A percentile compares a stretch with the other conserved stretches of the same genome.
These are phyloP conservation scores for Artibeus jamaicensis DNA, from an alignment of 2,797 vertebrate species.

Conservation along the genomic window DNA sequence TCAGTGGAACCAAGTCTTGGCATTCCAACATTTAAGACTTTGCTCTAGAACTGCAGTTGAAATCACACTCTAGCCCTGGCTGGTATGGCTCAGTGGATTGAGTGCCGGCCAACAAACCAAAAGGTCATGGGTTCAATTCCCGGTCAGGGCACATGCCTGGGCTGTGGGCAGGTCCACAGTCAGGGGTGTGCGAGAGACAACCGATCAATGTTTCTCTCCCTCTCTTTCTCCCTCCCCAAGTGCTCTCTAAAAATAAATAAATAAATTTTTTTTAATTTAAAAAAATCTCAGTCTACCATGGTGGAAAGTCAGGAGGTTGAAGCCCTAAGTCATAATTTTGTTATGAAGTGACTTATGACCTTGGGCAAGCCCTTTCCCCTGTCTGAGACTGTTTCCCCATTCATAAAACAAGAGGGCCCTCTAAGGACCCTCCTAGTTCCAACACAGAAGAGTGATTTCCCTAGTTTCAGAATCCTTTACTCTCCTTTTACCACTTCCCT, in stretches of 20 bases:
- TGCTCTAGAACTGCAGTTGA: conserved; percentile 22
- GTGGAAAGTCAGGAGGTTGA: neutral
- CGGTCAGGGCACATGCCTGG: no score
- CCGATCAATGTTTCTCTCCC: no score
- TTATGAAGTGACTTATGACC: neutral
- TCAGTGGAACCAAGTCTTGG: neutral
- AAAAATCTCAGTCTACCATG: neutral
- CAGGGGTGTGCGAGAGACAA: no score
- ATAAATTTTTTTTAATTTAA: no score
- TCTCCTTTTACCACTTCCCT: neutral
- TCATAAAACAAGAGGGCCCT: neutral
- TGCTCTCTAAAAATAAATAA: no score
- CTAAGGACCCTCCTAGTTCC: neutral
- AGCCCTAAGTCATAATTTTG: neutral
- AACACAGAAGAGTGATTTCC: neutral
- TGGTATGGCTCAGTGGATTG: no score
- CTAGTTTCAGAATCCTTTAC: neutral
- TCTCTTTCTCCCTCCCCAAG: no score
- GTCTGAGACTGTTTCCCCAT: neutral
- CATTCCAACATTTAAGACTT: neutral
- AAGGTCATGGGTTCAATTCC: no score
- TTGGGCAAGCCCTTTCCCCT: neutral
- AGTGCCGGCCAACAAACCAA: no score
- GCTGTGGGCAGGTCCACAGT: no score
- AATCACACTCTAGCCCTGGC: neutral